phyloP scores from a whole-genome alignment of 2,888 invertebrate species.

The Noctuana brunneofusca region DNA sequence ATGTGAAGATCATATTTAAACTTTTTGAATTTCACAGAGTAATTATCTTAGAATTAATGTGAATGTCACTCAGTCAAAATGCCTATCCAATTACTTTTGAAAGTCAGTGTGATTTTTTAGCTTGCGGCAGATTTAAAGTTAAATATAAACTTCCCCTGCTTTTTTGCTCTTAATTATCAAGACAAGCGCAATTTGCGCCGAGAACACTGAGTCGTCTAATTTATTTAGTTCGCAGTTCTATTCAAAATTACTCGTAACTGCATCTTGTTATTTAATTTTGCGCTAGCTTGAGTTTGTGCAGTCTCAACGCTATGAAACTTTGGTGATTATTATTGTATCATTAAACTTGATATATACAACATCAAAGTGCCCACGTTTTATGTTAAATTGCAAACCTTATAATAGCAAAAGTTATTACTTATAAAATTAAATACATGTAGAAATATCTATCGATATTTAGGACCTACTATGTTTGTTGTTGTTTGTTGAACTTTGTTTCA shows the following conservation, averaged over 20 bases:
- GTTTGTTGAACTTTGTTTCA: no score
- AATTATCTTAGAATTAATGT: background rate
- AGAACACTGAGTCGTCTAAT: slow-evolving; percentile 34
- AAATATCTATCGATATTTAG: no score
- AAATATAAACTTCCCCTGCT: slow-evolving; percentile 8
- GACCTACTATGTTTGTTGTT: no score
- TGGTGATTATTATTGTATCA: slow-evolving; percentile 6
- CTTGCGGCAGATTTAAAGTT: slow-evolving; percentile 7
- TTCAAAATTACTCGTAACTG: slow-evolving; percentile 32
- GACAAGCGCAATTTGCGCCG: slow-evolving; percentile 31
- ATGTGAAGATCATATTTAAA: background rate
- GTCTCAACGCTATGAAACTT: background rate
- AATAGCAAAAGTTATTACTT: background rate
- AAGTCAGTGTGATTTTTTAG: background rate
- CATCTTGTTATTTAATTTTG: slow-evolving; percentile 32
- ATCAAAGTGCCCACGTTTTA: background rate
- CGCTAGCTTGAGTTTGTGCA: slow-evolving; percentile 16
- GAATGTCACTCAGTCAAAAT: no score
- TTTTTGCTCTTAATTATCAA: slow-evolving; percentile 32
- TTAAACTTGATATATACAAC: background rate
- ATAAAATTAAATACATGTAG: no score
- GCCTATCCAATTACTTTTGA: slow-evolving; percentile 9
- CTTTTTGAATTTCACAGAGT: background rate
- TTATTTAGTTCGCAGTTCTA: slow-evolving; percentile 31
- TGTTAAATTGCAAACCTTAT: background rate